These are phyloP conservation scores for Herpailurus yagouaroundi DNA, from an alignment of 2,113 vertebrate genomes.

Conservation along the genomic window DNA sequence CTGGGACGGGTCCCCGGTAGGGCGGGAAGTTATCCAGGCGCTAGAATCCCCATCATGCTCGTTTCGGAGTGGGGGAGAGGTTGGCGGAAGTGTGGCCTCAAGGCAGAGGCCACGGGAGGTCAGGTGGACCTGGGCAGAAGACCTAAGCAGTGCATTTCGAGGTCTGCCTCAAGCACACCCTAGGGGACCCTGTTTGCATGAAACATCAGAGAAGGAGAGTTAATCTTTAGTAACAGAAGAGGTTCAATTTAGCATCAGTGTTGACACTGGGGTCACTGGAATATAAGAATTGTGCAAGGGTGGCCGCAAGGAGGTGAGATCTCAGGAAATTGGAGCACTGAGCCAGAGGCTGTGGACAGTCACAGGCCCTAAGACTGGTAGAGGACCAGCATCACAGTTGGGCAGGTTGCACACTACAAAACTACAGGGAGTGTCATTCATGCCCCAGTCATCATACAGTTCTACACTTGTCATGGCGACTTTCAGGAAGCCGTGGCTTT, in stretches of 20 bases:
- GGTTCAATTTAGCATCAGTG: not conserved
- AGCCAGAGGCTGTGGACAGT: not conserved
- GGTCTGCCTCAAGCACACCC: not conserved
- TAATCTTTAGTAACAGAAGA: not conserved
- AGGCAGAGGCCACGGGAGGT: too few relatives aligned
- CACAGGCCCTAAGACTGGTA: too few relatives aligned
- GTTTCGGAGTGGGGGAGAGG: too few relatives aligned
- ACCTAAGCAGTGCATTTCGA: not conserved
- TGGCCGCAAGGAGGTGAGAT: not conserved
- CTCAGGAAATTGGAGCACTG: not conserved
- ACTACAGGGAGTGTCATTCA: not conserved
- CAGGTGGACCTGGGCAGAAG: not conserved
- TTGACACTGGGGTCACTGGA: not conserved
- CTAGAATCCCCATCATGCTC: not conserved
- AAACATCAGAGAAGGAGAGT: not conserved
- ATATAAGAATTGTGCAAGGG: not conserved
- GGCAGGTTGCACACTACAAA: not conserved
- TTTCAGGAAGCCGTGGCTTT: not conserved
- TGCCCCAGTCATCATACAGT: too few relatives aligned
- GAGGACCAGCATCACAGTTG: not conserved
- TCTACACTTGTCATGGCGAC: not conserved
- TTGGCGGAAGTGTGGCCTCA: not conserved
- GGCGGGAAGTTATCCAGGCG: too few relatives aligned
- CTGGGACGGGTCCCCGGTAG: not conserved
- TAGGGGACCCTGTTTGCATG: not conserved